Evolutionary conservation across 2,797 vertebrate genomes (phyloP), one percentile per base, ranked within the genome.

Genomic region (Pseudopleuronectes americanus): DNA sequence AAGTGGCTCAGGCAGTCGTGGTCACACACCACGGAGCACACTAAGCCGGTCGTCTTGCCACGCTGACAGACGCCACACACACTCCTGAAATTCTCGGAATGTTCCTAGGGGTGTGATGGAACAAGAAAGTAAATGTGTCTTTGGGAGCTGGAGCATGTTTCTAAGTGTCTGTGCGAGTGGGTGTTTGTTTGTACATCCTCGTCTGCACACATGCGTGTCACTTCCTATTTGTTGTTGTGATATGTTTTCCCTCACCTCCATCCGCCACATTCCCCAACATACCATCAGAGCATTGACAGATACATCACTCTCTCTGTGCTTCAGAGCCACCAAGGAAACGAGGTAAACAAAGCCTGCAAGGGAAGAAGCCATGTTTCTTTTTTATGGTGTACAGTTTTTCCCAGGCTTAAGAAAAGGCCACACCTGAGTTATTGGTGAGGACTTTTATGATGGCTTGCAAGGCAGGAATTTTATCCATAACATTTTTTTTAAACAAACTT

Each of bases 191-290:
- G 56, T 68, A 48, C 62, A 60, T 22, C 47, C 51, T 55, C 33
- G 48, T 68, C 61, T 51, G 65, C 79, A 74, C 74, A 72, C 69
- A 57, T 60, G 70, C 62, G 31, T 82, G 79, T 81, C 74, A 65
- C 71, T 88, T 90, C 83, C 75, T 77, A 81, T 87, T 87, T 87
- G 85, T 81, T 80, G 76, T 49, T 64, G 72, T 78, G 64, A 81
- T 80, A 56, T 71, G 79, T 78, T 72, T 71, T 47, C 74, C 65
- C 58, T 70, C 62, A 63, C 76, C 83, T 63, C 64, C n/a, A 48
- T 59, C 66, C 26, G 19, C 64, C 12, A 0, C 19, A 9, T 63
- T 68, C 65, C 62, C 74, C 62, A 74, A 71, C 71, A 65, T 62
- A 68, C 73, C 80, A 73, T 81, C 84, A 59, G 45, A 3, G 60